Base-by-base conservation (phyloP, 2,797 vertebrate species). In the Esox masquinongy region DNA sequence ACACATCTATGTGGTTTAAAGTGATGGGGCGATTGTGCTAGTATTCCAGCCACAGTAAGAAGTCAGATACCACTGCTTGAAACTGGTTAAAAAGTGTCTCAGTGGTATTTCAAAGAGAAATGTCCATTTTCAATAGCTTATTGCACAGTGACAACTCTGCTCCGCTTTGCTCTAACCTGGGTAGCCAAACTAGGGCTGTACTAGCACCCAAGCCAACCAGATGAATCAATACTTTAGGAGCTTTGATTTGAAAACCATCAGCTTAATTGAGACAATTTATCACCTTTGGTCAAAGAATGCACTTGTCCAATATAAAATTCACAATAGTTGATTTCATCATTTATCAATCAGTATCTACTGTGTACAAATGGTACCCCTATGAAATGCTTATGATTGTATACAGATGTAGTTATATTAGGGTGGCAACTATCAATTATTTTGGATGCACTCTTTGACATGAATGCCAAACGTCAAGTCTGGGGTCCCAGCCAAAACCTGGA, bases 221-320 rank as follows among this genome's bases (percentile, higher is more conserved):
- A 85, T 82, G 29, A 81, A 83, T 82, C 74, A 79, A n/a, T 6
- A 64, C 17, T 51, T 22, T 19, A 66, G 77, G 39, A 59, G 73
- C 36, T 78, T 24, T 49, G 70, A 56, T 56, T 36, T 56, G 50
- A 75, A 72, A 22, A 9, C 43, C 2, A 53, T 59, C 4, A 47
- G 68, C 72, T 12, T 73, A 79, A 82, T 78, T 59, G 77, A 76
- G 26, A 49, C 26, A 70, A 69, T 79, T 82, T 22, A 73, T 77
- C 77, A 82, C 72, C 59, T 68, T 49, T n/a, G 59, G 49, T 43
- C 16, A 71, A 64, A 70, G 50, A 77, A 73, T 70, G 50, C 47
- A 68, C 70, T 70, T 68, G 22, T n/a, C 5, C n/a, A 39, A 59
- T 6, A 14, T 50, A 39, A 80, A 80, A 83, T 75, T 77, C 29